Base-by-base conservation (phyloP, 2,113 vertebrate genomes). In the Corvus moneduloides region DNA sequence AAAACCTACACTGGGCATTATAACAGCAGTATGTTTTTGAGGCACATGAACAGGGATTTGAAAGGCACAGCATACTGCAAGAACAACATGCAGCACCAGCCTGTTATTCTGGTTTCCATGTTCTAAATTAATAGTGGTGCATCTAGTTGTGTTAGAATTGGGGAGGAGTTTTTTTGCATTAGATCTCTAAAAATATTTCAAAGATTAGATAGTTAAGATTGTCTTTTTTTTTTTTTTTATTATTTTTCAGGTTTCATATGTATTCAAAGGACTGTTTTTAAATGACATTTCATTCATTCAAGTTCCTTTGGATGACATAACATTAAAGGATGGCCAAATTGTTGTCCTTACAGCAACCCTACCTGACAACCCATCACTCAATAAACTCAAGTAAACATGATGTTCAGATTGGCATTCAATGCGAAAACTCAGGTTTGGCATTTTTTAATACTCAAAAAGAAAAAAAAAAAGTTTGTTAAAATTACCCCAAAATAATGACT, bases 1-100 rank as follows among this genome's bases (percentile, higher is more conserved):
- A 83, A 97, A 96, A 95, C 79, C 87, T 95, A 49, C 81, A 80
- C 19, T 79, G 78, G 77, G 55, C 79, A 78, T 80, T 89, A 33
- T 61, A 94, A 95, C 30, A 93, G 73, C 55, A 69, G 55, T 68
- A 56, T 67, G 35, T 52, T 96, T 72, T 78, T 91, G 87, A 93
- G 79, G 73, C 59, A 89, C 82, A 84, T 24, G 86, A 95, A 59
- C 43, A 87, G 87, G 62, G 66, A 28, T 84, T 75, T 82, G 76
- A 94, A 88, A 89, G 87, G 59, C 74, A 91, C 72, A 95, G 68
- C 35, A 81, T 23, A 66, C 7, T 51, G 51, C 28, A 72, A 84
- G 71, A 79, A 55, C 28, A 91, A 69, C 22, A 14, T 11, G 33
- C 23, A 39, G 20, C 22, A 77, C 35, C 41, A 56, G 16, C 21